Percentiles rank a stretch among this genome's conserved stretches.
Conservation (phyloP, 2,888 invertebrate genomes). For the Volucella inanis region DNA sequence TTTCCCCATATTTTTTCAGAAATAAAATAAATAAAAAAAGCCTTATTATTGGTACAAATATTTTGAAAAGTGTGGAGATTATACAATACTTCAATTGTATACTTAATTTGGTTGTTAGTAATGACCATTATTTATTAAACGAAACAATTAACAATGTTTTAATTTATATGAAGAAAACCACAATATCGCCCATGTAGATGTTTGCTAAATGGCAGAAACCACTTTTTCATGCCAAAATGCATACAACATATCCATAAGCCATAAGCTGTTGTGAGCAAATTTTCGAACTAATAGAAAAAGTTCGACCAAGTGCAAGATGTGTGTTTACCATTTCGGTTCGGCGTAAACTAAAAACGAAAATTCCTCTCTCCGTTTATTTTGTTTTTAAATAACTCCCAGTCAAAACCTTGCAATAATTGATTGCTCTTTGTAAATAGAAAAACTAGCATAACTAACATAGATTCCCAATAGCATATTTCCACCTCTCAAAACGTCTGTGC, state of each 20-base stretch:
- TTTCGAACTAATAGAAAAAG: conserved; percentile 43
- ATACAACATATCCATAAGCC: conserved; percentile 17
- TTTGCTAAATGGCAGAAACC: not conserved
- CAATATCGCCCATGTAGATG: not conserved
- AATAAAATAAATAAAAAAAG: too few species aligned
- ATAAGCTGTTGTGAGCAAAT: conserved; percentile 25
- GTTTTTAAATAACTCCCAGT: conserved; percentile 26
- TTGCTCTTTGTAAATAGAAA: conserved; percentile 24
- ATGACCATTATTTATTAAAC: not conserved
- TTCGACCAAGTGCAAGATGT: conserved; percentile 49
- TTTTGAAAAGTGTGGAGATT: too few species aligned
- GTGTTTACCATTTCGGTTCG: conserved; percentile 55
- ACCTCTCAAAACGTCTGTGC: not conserved
- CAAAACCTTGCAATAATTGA: conserved; percentile 5
- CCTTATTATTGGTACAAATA: too few species aligned
- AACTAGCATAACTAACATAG: not conserved
- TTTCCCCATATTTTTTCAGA: too few species aligned
- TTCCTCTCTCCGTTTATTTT: too few species aligned
- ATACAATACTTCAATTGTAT: too few species aligned
- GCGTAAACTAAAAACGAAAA: conserved; percentile 14
- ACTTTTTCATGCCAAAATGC: not conserved
- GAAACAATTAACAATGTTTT: too few species aligned
- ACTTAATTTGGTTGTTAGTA: too few species aligned
- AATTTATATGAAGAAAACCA: too few species aligned
- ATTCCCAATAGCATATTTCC: not conserved